Base-by-base conservation (phyloP, 2,113 vertebrate species). In the Cyprinodon variegatus region DNA sequence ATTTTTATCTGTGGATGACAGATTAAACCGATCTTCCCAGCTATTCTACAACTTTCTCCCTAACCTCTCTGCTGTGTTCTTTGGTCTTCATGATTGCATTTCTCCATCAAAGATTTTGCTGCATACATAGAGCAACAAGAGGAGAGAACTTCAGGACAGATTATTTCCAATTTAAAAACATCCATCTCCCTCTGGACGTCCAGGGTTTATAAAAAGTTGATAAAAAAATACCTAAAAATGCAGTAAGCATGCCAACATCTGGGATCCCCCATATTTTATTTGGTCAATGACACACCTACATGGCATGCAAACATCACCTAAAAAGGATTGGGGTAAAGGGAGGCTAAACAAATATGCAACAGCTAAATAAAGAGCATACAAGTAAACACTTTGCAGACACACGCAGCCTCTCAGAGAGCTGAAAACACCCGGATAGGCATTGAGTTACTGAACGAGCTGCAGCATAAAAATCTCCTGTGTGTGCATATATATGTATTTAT, bases 321-420 rank as follows among this genome's bases (percentile, higher is more conserved):
- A 72, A 53, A 74, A 81, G 37, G 53, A 77, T 65, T 6, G 65
- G 45, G 69, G 45, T 75, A 71, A 76, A 12, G 72, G 64, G 61
- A 50, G 48, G 68, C 61, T 61, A 88, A 86, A 89, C 72, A 77
- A 1, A 1, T 71, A 77, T 76, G 53, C 76, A 48, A 38, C 22
- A 5, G 65, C 66, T 77, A 75, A 77, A 72, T 71, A 70, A 68
- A 75, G 72, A 84, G 29, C 29, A 69, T 1, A 68, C 37, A 66
- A 68, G 68, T 71, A 78, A 89, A 91, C 72, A 78, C 76, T 67
- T 45, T 81, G 65, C 29, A 89, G 79, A 83, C 72, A 61, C 78
- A 48, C 41, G n/a, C 68, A 64, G 40, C 29, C 59, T 72, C 48
- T 65, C 37, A 22, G 70, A 76, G 80, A 70, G 70, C 60, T 77